Percentiles rank a stretch among this genome's conserved stretches.
Evolutionary conservation across 1,140 invertebrate genomes (phyloP).

Genomic region (Frieseomelitta varia): DNA sequence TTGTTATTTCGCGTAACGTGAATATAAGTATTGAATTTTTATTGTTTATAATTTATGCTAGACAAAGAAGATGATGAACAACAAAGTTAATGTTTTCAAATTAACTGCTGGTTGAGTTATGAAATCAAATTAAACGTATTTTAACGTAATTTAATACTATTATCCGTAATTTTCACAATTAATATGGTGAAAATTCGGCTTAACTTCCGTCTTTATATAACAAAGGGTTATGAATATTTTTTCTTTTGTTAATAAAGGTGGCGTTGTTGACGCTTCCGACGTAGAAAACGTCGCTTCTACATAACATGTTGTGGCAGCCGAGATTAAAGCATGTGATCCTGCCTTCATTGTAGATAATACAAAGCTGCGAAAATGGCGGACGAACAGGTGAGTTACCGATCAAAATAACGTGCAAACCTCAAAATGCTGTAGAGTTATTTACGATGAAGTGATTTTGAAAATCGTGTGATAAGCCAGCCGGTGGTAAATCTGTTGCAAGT

Average conservation of each 20-base stretch:
- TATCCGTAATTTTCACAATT: not conserved
- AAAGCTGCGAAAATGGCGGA: constrained; percentile 84
- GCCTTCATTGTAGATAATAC: constrained; percentile 78
- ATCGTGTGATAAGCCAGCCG: constrained; percentile 28
- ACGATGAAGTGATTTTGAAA: constrained; percentile 28
- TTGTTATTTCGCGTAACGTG: not conserved
- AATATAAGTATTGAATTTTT: not conserved
- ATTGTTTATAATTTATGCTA: not conserved
- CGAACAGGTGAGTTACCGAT: constrained; percentile 83
- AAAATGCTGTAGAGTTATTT: constrained; percentile 46
- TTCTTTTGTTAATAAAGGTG: constrained; percentile 41
- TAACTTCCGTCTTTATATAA: not conserved
- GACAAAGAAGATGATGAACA: not conserved
- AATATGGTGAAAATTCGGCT: not conserved
- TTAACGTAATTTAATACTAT: not conserved
- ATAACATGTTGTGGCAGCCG: constrained; percentile 49
- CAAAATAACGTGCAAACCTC: constrained; percentile 66
- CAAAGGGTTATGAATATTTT: constrained; percentile 1
- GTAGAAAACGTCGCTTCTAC: constrained; percentile 43
- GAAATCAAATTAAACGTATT: not conserved
- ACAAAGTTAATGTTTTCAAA: not conserved
- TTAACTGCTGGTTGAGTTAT: not conserved
- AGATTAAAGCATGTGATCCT: constrained; percentile 65
- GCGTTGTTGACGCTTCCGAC: constrained; percentile 36
- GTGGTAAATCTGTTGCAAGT: constrained; percentile 39